Evolutionary conservation across 2,113 vertebrate genomes (phyloP).

Genomic region (Dicentrarchus labrax): DNA sequence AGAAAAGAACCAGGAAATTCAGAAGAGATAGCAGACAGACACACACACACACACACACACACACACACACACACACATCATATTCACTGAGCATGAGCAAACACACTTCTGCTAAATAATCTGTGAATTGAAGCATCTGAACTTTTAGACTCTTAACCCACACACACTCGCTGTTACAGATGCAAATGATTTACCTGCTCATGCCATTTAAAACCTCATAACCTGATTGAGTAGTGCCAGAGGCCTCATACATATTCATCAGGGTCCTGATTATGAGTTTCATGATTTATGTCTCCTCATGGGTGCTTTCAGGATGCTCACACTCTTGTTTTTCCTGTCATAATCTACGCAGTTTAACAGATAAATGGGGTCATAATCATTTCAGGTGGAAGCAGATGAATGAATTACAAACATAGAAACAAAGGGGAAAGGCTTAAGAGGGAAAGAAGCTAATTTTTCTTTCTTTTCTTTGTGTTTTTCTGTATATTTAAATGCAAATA

Average conservation of each 20-base stretch:
- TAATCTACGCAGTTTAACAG: neutral
- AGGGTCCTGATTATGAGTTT: slow-evolving; percentile 37
- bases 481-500: neutral
- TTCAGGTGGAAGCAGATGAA: slow-evolving; percentile 3
- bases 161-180: slow-evolving; percentile 17
- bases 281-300: slow-evolving; percentile 31
- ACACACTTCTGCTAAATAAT: neutral
- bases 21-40: no score
- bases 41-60: no score
- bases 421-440: neutral
- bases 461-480: neutral
- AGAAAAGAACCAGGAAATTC: neutral
- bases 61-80: neutral
- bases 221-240: slow-evolving; percentile 35
- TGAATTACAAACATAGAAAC: neutral
- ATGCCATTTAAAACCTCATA: slow-evolving; percentile 22
- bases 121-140: slow-evolving; percentile 17
- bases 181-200: slow-evolving; percentile 51
- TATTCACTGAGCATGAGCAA: neutral
- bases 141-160: slow-evolving; percentile 6
- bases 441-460: neutral
- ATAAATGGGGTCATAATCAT: slow-evolving; percentile 4
- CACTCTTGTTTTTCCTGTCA: slow-evolving; percentile 6
- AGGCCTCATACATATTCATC: slow-evolving; percentile 56
- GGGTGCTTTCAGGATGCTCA: slow-evolving; percentile 31